Base-by-base conservation (phyloP, 2,113 vertebrate species). In the Bufo gargarizans region DNA sequence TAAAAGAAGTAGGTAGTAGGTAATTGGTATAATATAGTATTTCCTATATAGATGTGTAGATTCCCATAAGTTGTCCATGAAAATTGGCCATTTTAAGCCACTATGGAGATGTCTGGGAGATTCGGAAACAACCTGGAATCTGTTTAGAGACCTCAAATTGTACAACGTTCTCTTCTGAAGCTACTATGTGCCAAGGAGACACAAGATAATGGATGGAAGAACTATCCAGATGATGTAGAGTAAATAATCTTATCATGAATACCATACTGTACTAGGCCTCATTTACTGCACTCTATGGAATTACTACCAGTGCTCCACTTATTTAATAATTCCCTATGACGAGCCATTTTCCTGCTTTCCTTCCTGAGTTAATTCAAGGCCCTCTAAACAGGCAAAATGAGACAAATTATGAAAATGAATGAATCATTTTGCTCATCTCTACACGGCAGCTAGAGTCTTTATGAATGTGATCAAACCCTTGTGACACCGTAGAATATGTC, bases 401-500 rank as follows among this genome's bases (percentile, higher is more conserved):
- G 50, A 78, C 20, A 78, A 55, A 55, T 78, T 53, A 4, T 55
- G 50, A 78, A 22, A 77, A 77, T 77, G 74, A 77, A 55, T 56
- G 9, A 55, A 55, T 78, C 50, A 55, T 56, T 59, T 80, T 43
- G n/a, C 55, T 80, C 55, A 16, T 59, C 77, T 80, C 77, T 17
- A 14, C 13, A 59, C n/a, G 3, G n/a, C 77, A 22, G 77, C 20
- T 56, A n/a, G 50, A 58, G 43, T 80, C 4, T 58, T 17, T 58
- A 79, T 79, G 53, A 80, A 80, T 80, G 53, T 33, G 77, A 58
- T 56, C 9, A 53, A 55, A 56, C 74, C 74, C 74, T n/a, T 13
- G 16, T 13, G 11, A 78, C 50, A 56, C 17, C 8, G 13, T 43
- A 80, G 55, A 80, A 58, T 22, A 58, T 59, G 43, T 80, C 55